Percentiles rank a stretch among this genome's conserved stretches.
Evolutionary conservation across 1,140 invertebrate species (phyloP).

Genomic region (Lepeophtheirus salmonis): DNA sequence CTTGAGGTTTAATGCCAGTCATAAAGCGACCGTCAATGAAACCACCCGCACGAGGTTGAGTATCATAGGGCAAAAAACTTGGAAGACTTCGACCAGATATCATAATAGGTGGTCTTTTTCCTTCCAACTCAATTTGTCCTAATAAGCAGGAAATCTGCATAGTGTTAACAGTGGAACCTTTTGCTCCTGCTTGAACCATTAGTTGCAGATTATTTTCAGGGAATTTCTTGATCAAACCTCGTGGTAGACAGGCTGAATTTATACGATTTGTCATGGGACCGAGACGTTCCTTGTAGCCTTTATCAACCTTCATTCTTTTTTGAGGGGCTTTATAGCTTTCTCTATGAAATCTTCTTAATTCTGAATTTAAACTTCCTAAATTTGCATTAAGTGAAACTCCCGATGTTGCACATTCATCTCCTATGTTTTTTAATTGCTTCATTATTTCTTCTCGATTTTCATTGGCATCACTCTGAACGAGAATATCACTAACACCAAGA

Average conservation of each 20-base stretch:
- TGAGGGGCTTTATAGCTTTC: conserved; percentile 39
- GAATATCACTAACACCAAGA: conserved; percentile 81
- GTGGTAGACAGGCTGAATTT: conserved; percentile 35
- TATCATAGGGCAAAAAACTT: conserved; percentile 76
- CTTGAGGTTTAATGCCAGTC: conserved; percentile 89
- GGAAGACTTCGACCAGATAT: conserved; percentile 78
- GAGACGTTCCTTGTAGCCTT: conserved; percentile 59
- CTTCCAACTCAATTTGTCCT: conserved; percentile 92
- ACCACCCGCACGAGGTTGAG: conserved; percentile 76
- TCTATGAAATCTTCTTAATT: conserved; percentile 47
- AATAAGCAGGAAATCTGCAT: conserved; percentile 93
- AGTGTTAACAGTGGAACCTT: conserved; percentile 84
- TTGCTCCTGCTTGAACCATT: conserved; percentile 95
- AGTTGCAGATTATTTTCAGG: conserved; percentile 88
- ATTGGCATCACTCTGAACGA: conserved; percentile 52
- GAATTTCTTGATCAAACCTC: conserved; percentile 57
- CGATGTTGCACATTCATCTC: conserved; percentile 6
- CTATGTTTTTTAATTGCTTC: conserved; percentile 36
- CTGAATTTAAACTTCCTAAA: conserved; percentile 39
- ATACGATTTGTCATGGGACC: conserved; percentile 74
- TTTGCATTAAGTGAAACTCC: conserved; percentile 51
- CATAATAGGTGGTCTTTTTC: conserved; percentile 83
- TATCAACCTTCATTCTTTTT: conserved; percentile 58
- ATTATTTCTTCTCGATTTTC: conserved; percentile 49
- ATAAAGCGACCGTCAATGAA: conserved; percentile 90